Base-by-base conservation (phyloP, 2,888 invertebrate genomes). In the Amiota mariae region DNA sequence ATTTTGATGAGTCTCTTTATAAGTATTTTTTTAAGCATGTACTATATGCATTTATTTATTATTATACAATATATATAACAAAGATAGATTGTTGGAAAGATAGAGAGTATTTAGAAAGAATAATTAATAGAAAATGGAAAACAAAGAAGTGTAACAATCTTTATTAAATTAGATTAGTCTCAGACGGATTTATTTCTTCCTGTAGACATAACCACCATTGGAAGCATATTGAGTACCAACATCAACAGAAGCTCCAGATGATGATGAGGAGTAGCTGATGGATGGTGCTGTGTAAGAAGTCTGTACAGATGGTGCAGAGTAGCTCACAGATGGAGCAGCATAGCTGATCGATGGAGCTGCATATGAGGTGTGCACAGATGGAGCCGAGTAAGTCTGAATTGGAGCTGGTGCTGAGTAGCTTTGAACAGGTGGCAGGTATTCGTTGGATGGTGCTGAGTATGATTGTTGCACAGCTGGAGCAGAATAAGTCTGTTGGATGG, bases 141-240 rank as follows among this genome's bases (percentile, higher is more conserved):
- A 20, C 57, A 9, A 51, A n/a, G 54, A 51, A 12, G 20, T 15
- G 24, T 24, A 24, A 24, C 24, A 24, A 24, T 24, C 24, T 24
- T 59, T 59, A 12, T 59, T 6, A n/a, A 10, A 59, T n/a, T 71
- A 48, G 13, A 54, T 49, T 78, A 78, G 79, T 79, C 78, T 72
- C 78, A 76, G 76, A 66, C 18, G 8, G 48, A 76, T 82, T 84
- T 85, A 85, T 79, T 87, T 82, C 77, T 81, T 88, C 78, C 80
- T 85, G 87, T 89, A 89, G 79, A 88, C 84, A 71, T 89, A 89
- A 76, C 89, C 89, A 51, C 89, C 89, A 71, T 89, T 89, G 81
- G 88, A 80, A 70, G 85, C 89, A 71, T 89, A 89, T 79, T 88
- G 87, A 74, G 89, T 89, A 56, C 84, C 89, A 36, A 76, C 79